Conservation (phyloP, 2,113 vertebrate species). For the Microcebus murinus region DNA sequence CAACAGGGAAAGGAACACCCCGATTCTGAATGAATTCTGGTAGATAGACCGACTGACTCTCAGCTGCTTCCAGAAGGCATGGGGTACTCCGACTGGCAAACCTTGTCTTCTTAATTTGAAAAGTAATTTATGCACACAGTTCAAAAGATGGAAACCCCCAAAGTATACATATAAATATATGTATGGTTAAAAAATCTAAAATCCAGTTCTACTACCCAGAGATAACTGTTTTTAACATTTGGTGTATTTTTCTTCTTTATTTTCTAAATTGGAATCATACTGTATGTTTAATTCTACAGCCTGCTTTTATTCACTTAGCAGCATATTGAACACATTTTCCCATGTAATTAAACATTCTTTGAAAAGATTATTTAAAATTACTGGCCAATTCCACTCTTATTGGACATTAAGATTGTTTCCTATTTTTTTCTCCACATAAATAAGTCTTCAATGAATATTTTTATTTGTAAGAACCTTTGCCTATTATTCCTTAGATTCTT, state of each 20-base stretch:
- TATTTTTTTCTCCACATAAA: conserved; percentile 39
- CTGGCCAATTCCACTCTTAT: conserved; percentile 48
- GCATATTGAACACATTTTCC: conserved; percentile 72
- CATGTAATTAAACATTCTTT: conserved; percentile 75
- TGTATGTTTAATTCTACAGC: conserved; percentile 59
- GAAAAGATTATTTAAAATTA: conserved; percentile 72
- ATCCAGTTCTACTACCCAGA: background rate
- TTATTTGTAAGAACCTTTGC: conserved; percentile 39
- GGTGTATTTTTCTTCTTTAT: conserved; percentile 52
- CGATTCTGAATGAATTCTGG: background rate
- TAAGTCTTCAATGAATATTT: conserved; percentile 41
- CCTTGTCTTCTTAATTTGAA: background rate
- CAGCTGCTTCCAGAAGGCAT: background rate
- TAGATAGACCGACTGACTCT: background rate
- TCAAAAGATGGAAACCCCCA: background rate
- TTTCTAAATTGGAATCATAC: conserved; percentile 71
- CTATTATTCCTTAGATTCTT: conserved; percentile 60
- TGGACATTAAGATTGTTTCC: conserved; percentile 46
- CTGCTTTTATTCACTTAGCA: conserved; percentile 69
- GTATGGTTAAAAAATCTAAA: background rate
- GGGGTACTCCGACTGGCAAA: background rate
- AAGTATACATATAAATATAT: background rate
- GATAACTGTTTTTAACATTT: conserved; percentile 56
- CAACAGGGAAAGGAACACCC: background rate
- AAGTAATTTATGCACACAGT: background rate